Evolutionary conservation across 2,113 vertebrate species (phyloP).

Genomic region (Cromileptes altivelis): DNA sequence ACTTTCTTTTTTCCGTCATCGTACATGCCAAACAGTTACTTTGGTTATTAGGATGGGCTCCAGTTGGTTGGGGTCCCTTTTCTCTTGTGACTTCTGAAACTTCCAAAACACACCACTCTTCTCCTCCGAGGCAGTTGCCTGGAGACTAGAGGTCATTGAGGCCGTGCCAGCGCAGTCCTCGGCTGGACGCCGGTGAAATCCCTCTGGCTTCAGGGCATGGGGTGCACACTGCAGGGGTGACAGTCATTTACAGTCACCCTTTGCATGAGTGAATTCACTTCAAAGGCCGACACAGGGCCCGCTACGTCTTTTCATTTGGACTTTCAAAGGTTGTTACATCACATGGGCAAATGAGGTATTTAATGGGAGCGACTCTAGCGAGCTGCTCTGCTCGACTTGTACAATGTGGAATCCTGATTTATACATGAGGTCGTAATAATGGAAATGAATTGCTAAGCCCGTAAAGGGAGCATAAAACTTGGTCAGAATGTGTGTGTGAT

Average conservation of each 20-base stretch:
- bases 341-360: slow-evolving; percentile 53
- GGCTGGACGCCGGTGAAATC: slow-evolving; percentile 71
- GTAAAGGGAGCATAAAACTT: not conserved
- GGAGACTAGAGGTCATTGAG: slow-evolving; percentile 79
- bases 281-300: slow-evolving; percentile 67
- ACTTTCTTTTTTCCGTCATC: slow-evolving; percentile 1
- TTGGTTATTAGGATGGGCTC: slow-evolving; percentile 38
- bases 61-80: slow-evolving; percentile 58
- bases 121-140: slow-evolving; percentile 72
- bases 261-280: slow-evolving; percentile 79
- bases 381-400: slow-evolving; percentile 29
- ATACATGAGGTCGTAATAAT: slow-evolving; percentile 13
- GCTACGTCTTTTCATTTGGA: slow-evolving; percentile 64
- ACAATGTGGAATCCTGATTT: slow-evolving; percentile 22
- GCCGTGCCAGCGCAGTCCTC: slow-evolving; percentile 66
- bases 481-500: not conserved
- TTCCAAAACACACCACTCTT: slow-evolving; percentile 61
- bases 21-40: slow-evolving; percentile 37
- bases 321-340: slow-evolving; percentile 65
- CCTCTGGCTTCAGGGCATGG: slow-evolving; percentile 66
- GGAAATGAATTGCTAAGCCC: slow-evolving; percentile 17
- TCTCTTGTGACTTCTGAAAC: slow-evolving; percentile 68
- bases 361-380: slow-evolving; percentile 29
- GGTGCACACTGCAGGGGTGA: slow-evolving; percentile 66
- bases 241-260: slow-evolving; percentile 79